These are phyloP conservation scores for Copsychus sechellarum DNA, from an alignment of 2,113 vertebrate species.

Conservation along the genomic window DNA sequence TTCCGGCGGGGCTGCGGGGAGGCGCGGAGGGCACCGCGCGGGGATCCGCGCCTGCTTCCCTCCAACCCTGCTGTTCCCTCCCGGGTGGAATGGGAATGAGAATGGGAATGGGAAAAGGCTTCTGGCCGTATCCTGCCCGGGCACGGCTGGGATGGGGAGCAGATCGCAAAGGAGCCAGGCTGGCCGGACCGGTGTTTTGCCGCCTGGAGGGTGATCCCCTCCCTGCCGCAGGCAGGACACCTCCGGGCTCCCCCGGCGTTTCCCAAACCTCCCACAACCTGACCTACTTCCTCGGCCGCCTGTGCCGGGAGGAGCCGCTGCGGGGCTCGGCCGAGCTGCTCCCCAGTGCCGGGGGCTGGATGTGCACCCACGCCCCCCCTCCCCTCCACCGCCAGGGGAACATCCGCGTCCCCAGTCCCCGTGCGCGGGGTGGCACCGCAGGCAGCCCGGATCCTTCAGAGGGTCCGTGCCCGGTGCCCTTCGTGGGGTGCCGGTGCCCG, in stretches of 20 bases:
- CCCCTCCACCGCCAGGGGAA: background rate
- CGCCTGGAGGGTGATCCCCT: slow-evolving; percentile 15
- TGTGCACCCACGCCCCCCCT: background rate
- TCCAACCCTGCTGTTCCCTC: background rate
- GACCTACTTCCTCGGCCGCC: slow-evolving; percentile 41
- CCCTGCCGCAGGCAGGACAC: slow-evolving; percentile 29
- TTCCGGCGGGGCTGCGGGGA: slow-evolving; percentile 14
- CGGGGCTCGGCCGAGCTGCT: background rate
- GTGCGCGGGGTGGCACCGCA: background rate
- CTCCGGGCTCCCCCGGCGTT: background rate
- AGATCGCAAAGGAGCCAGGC: slow-evolving; percentile 14
- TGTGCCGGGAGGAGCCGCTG: slow-evolving; percentile 8
- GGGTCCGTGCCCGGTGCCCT: background rate
- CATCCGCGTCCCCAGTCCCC: background rate
- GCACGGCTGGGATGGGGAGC: background rate
- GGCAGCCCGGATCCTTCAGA: background rate
- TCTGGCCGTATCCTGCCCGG: background rate
- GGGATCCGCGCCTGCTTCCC: background rate
- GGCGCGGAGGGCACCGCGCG: background rate
- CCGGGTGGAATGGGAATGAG: background rate
- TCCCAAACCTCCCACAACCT: slow-evolving; percentile 44
- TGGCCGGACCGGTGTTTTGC: slow-evolving; percentile 55
- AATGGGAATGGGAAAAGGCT: background rate
- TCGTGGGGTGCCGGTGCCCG: background rate
- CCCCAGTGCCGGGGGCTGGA: background rate